phyloP scores from a whole-genome alignment of 2,888 invertebrate genomes.

The Eumacrocentrus americanus region DNA sequence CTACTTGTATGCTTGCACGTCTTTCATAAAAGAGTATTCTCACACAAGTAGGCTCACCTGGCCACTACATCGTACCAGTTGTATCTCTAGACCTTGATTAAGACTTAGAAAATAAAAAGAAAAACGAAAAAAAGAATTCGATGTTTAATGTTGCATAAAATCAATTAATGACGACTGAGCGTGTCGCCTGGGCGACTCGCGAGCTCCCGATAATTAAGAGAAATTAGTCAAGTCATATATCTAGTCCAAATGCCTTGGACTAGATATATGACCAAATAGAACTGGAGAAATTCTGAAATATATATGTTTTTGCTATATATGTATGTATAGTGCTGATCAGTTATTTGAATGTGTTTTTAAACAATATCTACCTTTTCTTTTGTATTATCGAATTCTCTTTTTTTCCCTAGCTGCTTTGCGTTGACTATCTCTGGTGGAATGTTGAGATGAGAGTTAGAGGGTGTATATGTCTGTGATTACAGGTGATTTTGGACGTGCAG shows the following conservation, averaged over 20 bases:
- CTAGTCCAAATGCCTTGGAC: too few relatives aligned
- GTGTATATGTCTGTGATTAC: conserved; percentile 1
- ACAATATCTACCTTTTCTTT: too few relatives aligned
- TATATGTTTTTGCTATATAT: too few relatives aligned
- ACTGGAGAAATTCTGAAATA: too few relatives aligned
- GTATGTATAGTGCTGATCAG: too few relatives aligned
- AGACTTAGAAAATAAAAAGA: conserved; percentile 1
- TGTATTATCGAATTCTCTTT: too few relatives aligned
- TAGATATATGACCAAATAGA: not conserved
- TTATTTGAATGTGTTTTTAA: too few relatives aligned
- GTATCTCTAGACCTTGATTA: not conserved
- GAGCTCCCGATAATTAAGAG: too few relatives aligned
- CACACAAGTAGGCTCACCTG: conserved; percentile 56
- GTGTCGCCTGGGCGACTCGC: not conserved
- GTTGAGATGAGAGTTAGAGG: not conserved
- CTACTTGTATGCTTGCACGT: conserved; percentile 53
- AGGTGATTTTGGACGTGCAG: conserved; percentile 61
- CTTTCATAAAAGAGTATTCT: conserved; percentile 44
- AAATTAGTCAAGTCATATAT: too few relatives aligned
- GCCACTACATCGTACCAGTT: conserved; percentile 52
- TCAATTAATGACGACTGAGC: not conserved
- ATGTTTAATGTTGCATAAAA: not conserved
- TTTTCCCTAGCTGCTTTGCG: too few relatives aligned
- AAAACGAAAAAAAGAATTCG: conserved; percentile 9
- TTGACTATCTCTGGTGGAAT: not conserved